These are phyloP conservation scores for Protodeltote pygarga DNA, from an alignment of 2,888 invertebrate species.

Conservation along the genomic window DNA sequence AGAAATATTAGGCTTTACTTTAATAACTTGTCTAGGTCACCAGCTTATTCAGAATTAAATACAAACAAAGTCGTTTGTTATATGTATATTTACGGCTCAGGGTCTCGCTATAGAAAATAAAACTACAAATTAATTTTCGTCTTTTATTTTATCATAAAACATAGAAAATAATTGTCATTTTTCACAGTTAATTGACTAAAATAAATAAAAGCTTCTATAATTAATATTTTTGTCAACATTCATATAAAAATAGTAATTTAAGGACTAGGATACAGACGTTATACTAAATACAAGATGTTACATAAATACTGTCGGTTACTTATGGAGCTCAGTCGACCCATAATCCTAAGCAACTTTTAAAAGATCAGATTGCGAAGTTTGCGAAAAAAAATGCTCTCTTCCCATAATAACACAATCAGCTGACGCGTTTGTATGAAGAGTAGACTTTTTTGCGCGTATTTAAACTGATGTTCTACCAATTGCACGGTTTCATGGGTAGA, in stretches of 20 bases:
- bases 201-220: conserved; percentile 39
- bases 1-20: conserved; percentile 1
- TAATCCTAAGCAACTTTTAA: no score
- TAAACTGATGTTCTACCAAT: no score
- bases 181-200: conserved; percentile 63
- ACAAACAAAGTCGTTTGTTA: conserved; percentile 23
- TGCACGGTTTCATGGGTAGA: no score
- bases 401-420: no score
- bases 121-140: conserved; percentile 24
- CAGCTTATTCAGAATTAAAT: conserved; percentile 3
- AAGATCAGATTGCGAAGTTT: no score
- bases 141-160: conserved; percentile 52
- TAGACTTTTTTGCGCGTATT: no score
- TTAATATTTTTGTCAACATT: conserved; percentile 52
- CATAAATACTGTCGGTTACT: no score
- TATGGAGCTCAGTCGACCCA: no score
- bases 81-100: conserved; percentile 1
- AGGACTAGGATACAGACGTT: conserved; percentile 32
- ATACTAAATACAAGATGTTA: conserved; percentile 22
- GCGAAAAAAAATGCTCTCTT: no score
- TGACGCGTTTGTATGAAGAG: no score
- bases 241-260: conserved; percentile 71
- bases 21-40: conserved; percentile 7
- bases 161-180: conserved; percentile 53
- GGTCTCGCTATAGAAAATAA: conserved; percentile 17